phyloP scores from a whole-genome alignment of 2,113 vertebrate species.

The Sebastes schlegelii region DNA sequence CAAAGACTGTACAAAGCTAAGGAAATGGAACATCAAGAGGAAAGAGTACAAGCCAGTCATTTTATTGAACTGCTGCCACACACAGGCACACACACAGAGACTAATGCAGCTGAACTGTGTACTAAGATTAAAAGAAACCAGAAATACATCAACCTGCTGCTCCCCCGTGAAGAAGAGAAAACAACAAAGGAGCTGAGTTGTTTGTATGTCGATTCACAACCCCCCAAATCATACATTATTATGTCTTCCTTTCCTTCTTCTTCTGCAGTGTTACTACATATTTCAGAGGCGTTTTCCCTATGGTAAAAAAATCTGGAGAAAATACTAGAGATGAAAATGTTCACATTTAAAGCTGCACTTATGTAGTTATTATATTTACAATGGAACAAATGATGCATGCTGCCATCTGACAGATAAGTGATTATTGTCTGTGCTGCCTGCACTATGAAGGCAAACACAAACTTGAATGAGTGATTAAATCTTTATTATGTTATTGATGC shows the following conservation, averaged over 20 bases:
- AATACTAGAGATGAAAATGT: not conserved
- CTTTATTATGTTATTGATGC: too few relatives aligned
- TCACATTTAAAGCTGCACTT: not conserved
- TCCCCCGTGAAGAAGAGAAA: not conserved
- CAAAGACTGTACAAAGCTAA: not conserved
- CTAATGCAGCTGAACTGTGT: not conserved
- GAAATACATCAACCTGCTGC: not conserved
- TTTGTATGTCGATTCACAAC: too few relatives aligned
- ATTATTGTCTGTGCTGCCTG: not conserved
- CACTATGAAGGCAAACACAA: not conserved
- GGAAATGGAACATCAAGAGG: not conserved
- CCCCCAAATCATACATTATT: not conserved
- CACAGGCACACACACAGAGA: conserved; percentile 7
- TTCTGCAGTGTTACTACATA: not conserved
- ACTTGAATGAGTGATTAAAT: not conserved
- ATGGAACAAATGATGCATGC: not conserved
- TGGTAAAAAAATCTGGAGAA: not conserved
- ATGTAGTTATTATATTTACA: not conserved
- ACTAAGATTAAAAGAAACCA: not conserved
- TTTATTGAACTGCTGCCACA: conserved; percentile 15
- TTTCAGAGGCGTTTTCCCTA: not conserved
- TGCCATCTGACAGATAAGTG: conserved; percentile 5
- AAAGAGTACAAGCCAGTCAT: not conserved
- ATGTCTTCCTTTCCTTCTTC: not conserved
- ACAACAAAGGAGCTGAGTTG: not conserved